Evolutionary conservation across 2,888 invertebrate genomes (phyloP), one percentile per base, ranked within the genome.

Genomic region (Caenorhabditis macrosperma): DNA sequence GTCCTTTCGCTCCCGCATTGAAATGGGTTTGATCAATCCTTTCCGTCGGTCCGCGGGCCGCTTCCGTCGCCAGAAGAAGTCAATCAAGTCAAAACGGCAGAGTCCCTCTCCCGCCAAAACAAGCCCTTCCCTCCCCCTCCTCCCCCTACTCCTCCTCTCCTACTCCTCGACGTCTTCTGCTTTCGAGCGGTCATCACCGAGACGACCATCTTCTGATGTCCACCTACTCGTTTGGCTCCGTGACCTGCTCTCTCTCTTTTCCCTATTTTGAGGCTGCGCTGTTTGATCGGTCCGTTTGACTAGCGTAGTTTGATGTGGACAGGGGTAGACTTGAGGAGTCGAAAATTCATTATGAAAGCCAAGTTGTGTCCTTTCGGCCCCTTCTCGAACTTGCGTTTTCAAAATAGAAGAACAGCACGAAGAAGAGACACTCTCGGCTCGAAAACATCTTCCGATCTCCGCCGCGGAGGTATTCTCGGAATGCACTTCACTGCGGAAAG

Each of bases 1-100:
- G 5, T 9, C 33, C 9, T 9, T 9, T 44, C 44, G n/a, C 1
- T 17, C 17, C 38, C 38, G 9, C 38, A 12, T 2, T 50, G 50
- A 54, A 55, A 54, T 54, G 28, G 54, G 30, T 10, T 35, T 50
- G 50, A 68, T 50, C 59, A 50, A 44, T 55, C 41, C 24, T n/a
- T 55, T 55, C 66, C 50, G 22, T 69, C 52, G 50, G 55, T 67
- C 68, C 35, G 28, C 61, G 55, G 24, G 20, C 38, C 41, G 63
- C 22, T 72, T 74, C 74, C 74, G 64, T 64, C 59, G 28, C 28
- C 59, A 74, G 63, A 74, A 74, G 59, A 64, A 64, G 64, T 64
- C 74, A 74, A 74, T 74, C 74, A 74, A 74, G 74, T 64, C 74
- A 59, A 74, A 74, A 44, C 20, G 46, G n/a, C n/a, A n/a, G n/a